Base-by-base conservation (phyloP, 2,888 invertebrate species). In the Epiblema foenella region DNA sequence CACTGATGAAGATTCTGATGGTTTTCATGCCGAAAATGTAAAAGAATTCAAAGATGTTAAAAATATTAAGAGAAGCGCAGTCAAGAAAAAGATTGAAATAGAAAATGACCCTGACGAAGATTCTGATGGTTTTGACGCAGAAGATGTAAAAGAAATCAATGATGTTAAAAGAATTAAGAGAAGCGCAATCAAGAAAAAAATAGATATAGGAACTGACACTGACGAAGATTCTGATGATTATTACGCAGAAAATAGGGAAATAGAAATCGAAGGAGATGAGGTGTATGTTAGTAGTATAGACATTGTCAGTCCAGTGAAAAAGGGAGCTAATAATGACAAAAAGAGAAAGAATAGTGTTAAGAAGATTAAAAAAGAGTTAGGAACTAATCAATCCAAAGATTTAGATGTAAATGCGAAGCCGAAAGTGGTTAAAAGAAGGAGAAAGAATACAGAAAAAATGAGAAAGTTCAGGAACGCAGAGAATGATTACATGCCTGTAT, bases 401-500 rank as follows among this genome's bases (percentile, higher is more conserved):
- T 46, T 46, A 46, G 46, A 46, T 46, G 46, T n/a, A 29, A 46
- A 20, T 1, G n/a, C 37, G n/a, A 51, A 29, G 51, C 5, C 15
- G 0, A 54, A 18, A 39, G 17, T 29, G 29, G 60, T 46, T 3
- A 60, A 39, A 54, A 39, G 64, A 24, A 63, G 20, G 39, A 51
- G 51, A 5, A 64, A 63, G 5, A 54, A 39, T 2, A 52, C 54
- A 37, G 52, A 52, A 11, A 12, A 12, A 46, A n/a, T 8, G 7
- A 64, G 64, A 12, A 64, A 54, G 18, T 64, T 64, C 8, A 64
- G 64, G 52, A 52, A 64, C 20, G 39, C 64, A 0, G 52, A 18
- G 0, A 64, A 64, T 24, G 64, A 64, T 39, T 52, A 37, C 20
- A 54, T 64, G 64, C 64, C 64, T 4, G 52, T 64, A 39, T 64